Evolutionary conservation across 2,113 vertebrate species (phyloP), one percentile per base, ranked within the genome.

Genomic region (Hipposideros armiger): DNA sequence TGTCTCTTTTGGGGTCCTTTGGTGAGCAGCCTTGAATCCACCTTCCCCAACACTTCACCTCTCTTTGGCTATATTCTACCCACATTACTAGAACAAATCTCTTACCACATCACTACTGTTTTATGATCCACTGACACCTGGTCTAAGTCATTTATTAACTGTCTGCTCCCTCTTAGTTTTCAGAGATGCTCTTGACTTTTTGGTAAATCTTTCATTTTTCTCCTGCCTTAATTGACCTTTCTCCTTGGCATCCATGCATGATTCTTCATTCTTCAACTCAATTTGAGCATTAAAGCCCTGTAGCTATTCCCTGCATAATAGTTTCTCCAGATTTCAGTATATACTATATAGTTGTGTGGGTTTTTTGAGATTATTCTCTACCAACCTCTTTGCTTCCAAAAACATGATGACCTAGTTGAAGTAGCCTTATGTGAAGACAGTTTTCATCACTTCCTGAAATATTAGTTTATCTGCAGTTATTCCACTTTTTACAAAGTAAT

Each of bases 211-310:
- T 92, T 95, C 80, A 81, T 94, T 93, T 54, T 96, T 91, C 60
- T 95, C 36, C 64, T 69, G 58, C 70, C 32, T 96, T 70, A 82
- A 36, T 81, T 97, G 96, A 95, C 87, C 85, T 96, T 94, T 96
- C 52, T 91, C 67, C 67, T 95, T 92, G 84, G 83, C 83, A 87
- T 93, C 58, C 47, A 70, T 62, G 45, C 62, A 56, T 82, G 60
- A 94, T 85, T 97, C 90, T 92, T 95, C 81, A 82, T 72, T 96
- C 62, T 92, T 87, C 60, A 56, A 66, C 88, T 84, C 67, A 69
- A 11, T 83, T 88, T 94, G 62, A 94, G 32, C 62, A 86, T 32
- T 70, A 77, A 92, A 91, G 72, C 78, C 83, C 66, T 90, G 19
- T 62, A 92, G 76, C 66, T 88, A 95, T 97, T 94, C 60, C 74